Evolutionary conservation across 2,888 invertebrate species (phyloP), one percentile per base, ranked within the genome.

Genomic region (Cephus pulcher): DNA sequence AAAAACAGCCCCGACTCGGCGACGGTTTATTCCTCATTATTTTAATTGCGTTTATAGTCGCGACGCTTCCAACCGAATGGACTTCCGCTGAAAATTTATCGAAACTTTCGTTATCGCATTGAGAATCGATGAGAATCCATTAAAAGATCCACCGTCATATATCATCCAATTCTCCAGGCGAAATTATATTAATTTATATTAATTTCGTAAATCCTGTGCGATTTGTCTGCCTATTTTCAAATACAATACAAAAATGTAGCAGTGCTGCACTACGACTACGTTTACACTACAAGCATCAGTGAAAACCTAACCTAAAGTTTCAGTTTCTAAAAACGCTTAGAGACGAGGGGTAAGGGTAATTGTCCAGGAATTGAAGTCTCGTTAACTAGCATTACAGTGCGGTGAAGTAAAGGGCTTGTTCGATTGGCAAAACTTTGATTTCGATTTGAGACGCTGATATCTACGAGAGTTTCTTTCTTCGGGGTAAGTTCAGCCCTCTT

Each of bases 11-110:
- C 56, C 23, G 23, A 56, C 56, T 56, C 56, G 6, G 9, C 56
- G 23, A 56, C 34, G 71, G 34, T 71, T 71, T 37, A 68, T 32
- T 32, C 32, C 75, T 75, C 75, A 75, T 75, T 75, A 75, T 56
- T 40, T 56, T 75, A 75, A 75, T 75, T 75, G 75, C 75, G 30
- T 75, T 56, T 68, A 68, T 37, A 33, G 75, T 37, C 75, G 75
- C 34, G 15, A 56, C 35, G 35, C 71, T 76, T 37, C 37, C 56
- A 56, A 23, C 56, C 56, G 23, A 56, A 56, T 56, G 2, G 56
- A 23, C 23, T 56, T 23, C 1, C 56, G 23, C 23, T 56, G 56
- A 56, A 23, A 56, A 23, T 56, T 56, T 56, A 56, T 56, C 56
- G 23, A 56, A 56, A 56, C 23, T 23, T 56, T 56, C 23, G 23